These are phyloP conservation scores for Ophion slaviceki DNA, from an alignment of 2,888 invertebrate species.

Conservation along the genomic window DNA sequence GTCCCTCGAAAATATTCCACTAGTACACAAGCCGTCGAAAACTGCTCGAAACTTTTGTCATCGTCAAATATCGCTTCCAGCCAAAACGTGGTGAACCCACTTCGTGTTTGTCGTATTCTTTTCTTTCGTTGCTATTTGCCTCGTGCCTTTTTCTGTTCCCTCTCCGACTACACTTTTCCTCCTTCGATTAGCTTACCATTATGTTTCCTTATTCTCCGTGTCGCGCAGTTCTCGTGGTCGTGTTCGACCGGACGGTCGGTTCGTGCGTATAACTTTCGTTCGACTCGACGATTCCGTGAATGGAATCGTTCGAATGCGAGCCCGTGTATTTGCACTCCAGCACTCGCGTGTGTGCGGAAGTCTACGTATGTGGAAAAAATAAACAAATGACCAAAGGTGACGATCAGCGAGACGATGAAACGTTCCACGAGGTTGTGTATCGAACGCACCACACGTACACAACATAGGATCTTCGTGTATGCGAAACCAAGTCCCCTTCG, in stretches of 20 bases:
- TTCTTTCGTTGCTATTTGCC: conserved; percentile 2
- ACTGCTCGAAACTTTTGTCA: conserved; percentile 12
- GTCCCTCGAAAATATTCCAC: conserved; percentile 33
- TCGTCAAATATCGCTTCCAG: not conserved
- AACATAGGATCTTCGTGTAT: conserved; percentile 20
- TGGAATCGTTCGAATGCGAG: conserved; percentile 41
- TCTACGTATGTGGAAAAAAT: conserved; percentile 41
- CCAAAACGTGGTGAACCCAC: not conserved
- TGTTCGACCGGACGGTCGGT: conserved; percentile 25
- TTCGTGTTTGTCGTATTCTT: not conserved
- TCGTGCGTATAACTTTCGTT: conserved; percentile 16
- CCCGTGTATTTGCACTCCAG: conserved; percentile 11
- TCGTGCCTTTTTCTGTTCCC: conserved; percentile 14
- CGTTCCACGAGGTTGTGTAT: conserved; percentile 27
- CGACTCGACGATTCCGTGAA: conserved; percentile 49
- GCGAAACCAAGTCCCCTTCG: not conserved
- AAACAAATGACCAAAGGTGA: conserved; percentile 56
- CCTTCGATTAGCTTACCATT: conserved; percentile 12
- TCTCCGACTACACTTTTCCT: conserved; percentile 21
- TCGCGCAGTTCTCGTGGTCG: conserved; percentile 25
- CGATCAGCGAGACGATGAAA: conserved; percentile 46
- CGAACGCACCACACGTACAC: conserved; percentile 2
- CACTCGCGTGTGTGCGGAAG: conserved; percentile 5
- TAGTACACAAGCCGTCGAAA: conserved; percentile 9
- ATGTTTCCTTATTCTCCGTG: conserved; percentile 9